These are phyloP conservation scores for Amphimallon solstitiale DNA, from an alignment of 2,888 invertebrate species.

Conservation along the genomic window DNA sequence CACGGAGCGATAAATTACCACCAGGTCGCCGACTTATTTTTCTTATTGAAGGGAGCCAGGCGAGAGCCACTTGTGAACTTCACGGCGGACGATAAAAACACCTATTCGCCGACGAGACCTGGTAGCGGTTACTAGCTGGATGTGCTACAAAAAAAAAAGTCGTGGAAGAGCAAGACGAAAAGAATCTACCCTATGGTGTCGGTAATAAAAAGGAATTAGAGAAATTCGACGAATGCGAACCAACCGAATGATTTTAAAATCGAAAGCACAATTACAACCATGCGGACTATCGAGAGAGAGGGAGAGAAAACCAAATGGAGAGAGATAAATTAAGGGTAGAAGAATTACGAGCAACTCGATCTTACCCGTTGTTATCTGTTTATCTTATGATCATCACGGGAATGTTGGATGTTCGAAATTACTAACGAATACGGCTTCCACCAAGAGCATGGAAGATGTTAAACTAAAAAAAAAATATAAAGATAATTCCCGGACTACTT, in stretches of 20 bases:
- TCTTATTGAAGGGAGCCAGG: slow-evolving; percentile 15
- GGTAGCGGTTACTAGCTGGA: background rate
- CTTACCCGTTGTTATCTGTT: slow-evolving; percentile 56
- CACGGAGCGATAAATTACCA: slow-evolving; percentile 9
- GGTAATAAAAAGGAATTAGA: slow-evolving; percentile 56
- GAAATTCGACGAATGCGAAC: slow-evolving; percentile 49
- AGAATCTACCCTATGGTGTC: slow-evolving; percentile 51
- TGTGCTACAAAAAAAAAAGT: slow-evolving; percentile 21
- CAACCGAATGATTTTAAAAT: slow-evolving; percentile 50
- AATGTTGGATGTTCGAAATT: slow-evolving; percentile 30
- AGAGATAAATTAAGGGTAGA: too few species aligned
- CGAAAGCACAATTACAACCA: slow-evolving; percentile 56
- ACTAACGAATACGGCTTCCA: background rate
- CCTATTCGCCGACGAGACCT: slow-evolving; percentile 1
- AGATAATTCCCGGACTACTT: background rate
- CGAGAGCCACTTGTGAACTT: background rate
- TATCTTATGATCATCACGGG: slow-evolving; percentile 54
- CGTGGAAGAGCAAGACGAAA: too few species aligned
- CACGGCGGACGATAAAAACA: slow-evolving; percentile 12
- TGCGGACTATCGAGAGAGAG: slow-evolving; percentile 47
- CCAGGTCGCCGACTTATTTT: slow-evolving; percentile 6
- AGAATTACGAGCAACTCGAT: slow-evolving; percentile 41
- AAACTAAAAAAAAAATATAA: too few species aligned
- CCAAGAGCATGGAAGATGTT: too few species aligned
- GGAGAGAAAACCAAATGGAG: too few species aligned